Base-by-base conservation (phyloP, 2,888 invertebrate species). In the Cacoxenus indagator region DNA sequence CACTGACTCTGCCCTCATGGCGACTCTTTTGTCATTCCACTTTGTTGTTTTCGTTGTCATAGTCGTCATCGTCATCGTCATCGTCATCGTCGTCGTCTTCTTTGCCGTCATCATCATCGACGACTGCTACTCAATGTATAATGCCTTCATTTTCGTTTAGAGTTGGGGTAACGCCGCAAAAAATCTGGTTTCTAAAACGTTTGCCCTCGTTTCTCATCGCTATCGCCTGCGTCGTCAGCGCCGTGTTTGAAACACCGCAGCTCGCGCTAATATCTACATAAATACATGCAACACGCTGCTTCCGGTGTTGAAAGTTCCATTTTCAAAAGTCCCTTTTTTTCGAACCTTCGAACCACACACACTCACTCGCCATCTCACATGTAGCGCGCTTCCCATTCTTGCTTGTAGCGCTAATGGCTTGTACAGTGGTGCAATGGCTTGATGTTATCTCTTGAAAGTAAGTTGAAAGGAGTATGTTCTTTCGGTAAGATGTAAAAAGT, bases 231-330 rank as follows among this genome's bases (percentile, higher is more conserved):
- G 4, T 1, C 9, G 4, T 31, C n/a, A n/a, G 17, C 59, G 9
- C 22, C 22, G 37, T 61, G n/a, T 37, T 37, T n/a, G 24, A 26
- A 27, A 24, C 43, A 19, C 61, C 43, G 24, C 43, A 65, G 27
- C 24, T 55, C 27, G 64, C 75, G 73, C 80, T 83, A 81, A 81
- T 81, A 83, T 82, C 81, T 78, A 78, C 80, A 83, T 82, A 82
- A 83, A 81, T 83, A 83, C 77, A 83, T 82, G 81, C 82, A 81
- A 81, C 80, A 81, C 80, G 80, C 83, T 82, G 80, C 76, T 82
- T 81, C 83, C 81, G 83, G 82, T 81, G 81, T 83, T 81, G 81
- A 81, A 81, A 83, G 82, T 83, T 83, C 73, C 76, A 82, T 79
- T 78, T 51, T 76, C 74, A 73, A 67, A 73, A 37, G 72, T 79